Evolutionary conservation across 2,888 invertebrate species (phyloP), one percentile per base, ranked within the genome.

Genomic region (Ethmia dodecea): DNA sequence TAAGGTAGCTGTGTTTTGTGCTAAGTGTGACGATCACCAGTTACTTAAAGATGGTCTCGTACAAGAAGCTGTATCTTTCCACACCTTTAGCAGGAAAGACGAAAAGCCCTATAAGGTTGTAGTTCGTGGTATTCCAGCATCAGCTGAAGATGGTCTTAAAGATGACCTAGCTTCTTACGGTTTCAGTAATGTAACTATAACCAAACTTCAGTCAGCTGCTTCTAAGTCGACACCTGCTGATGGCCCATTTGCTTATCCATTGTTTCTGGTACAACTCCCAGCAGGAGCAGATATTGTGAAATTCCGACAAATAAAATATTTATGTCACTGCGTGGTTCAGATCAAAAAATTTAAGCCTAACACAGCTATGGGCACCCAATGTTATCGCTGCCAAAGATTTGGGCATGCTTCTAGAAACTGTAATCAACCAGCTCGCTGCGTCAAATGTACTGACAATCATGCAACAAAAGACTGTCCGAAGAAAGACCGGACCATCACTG

Each of bases 381-480:
- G 42, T 12, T 45, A 14, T 26, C 24, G 42, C n/a, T 45, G 44
- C 18, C 41, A 45, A 28, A 9, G 18, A 0, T 45, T 45, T 31
- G 45, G 45, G 0, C 45, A 42, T 32, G 20, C 41, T 0, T 38
- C 37, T 0, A 15, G 12, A 8, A 40, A 43, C 16, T 43, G 43
- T 13, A 43, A 43, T 26, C 18, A 38, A 6, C 20, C 34, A 1
- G 22, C 31, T 2, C 31, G 45, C 3, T 38, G 38, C 16, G 38
- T 38, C 1, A 38, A 38, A 18, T 38, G 38, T 14, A 31, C 24
- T 4, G 38, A 28, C n/a, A 3, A n/a, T 1, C 31, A 38, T n/a
- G 22, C 31, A 9, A 35, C 38, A 1, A 31, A 15, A 10, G 35
- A 31, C 10, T 35, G 38, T 13, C 28, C 28, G 4, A 38, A 31